phyloP scores from a whole-genome alignment of 1,140 invertebrate genomes.

The Diabrotica undecimpunctata region DNA sequence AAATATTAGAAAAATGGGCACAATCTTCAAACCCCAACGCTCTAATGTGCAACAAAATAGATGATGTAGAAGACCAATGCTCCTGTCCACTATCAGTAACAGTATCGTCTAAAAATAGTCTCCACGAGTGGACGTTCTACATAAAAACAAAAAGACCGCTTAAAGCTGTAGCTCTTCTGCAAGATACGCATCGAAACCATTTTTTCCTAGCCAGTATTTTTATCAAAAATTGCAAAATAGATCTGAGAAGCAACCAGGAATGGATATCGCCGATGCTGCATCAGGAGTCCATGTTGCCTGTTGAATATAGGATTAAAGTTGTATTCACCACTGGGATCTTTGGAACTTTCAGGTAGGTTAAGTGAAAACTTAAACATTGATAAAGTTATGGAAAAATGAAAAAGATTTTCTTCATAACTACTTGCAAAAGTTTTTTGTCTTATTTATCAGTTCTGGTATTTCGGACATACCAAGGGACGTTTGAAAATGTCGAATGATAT shows the following conservation, averaged over 20 bases:
- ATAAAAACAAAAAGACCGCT: constrained; percentile 52
- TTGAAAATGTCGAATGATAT: no score
- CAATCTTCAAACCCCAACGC: constrained; percentile 56
- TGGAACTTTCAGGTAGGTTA: constrained; percentile 62
- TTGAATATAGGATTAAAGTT: constrained; percentile 62
- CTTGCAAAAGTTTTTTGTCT: no score
- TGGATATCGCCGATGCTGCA: constrained; percentile 48
- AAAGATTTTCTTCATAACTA: no score
- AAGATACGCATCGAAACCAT: constrained; percentile 69
- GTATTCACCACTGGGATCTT: constrained; percentile 70
- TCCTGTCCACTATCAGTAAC: constrained; percentile 60
- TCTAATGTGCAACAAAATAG: constrained; percentile 57
- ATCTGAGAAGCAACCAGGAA: constrained; percentile 56
- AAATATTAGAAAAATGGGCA: constrained; percentile 63
- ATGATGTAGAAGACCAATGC: constrained; percentile 59
- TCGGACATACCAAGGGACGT: no score
- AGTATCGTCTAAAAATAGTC: constrained; percentile 64
- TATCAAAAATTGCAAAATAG: constrained; percentile 35
- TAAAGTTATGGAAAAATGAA: no score
- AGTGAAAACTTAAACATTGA: no score
- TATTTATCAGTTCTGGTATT: no score
- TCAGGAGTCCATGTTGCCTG: constrained; percentile 29
- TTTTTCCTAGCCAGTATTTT: constrained; percentile 53
- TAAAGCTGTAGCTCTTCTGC: constrained; percentile 64
- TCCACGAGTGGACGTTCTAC: constrained; percentile 64